phyloP scores from a whole-genome alignment of 2,113 vertebrate species.

The Malaclemys terrapin region DNA sequence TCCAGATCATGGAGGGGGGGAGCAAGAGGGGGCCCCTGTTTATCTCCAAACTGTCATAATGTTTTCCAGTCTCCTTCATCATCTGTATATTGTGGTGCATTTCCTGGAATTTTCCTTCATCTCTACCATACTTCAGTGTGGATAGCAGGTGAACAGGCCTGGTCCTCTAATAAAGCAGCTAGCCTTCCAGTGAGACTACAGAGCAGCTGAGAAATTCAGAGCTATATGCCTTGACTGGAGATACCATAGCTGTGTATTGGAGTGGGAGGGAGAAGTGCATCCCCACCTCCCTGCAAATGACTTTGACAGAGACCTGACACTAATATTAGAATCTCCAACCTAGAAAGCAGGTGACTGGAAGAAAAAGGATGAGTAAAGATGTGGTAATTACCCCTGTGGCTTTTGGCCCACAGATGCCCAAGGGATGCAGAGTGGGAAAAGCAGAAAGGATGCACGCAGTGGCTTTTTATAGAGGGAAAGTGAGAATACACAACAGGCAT shows the following conservation, averaged over 20 bases:
- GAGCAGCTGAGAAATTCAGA: background rate
- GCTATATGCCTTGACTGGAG: background rate
- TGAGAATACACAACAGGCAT: background rate
- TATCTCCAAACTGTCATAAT: background rate
- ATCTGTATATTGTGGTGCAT: background rate
- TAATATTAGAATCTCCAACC: background rate
- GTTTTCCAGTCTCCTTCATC: background rate
- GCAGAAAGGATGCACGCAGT: background rate
- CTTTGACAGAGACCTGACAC: background rate
- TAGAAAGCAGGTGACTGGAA: background rate
- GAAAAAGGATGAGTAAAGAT: background rate
- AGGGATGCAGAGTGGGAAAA: background rate
- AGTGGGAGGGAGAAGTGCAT: background rate
- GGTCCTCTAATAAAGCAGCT: background rate
- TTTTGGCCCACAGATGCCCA: background rate
- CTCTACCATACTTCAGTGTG: background rate
- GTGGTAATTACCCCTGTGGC: background rate
- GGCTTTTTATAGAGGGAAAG: background rate
- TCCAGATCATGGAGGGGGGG: fast-evolving
- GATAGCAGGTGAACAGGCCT: background rate
- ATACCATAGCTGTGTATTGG: background rate
- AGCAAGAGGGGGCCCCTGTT: background rate
- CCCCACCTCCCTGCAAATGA: background rate
- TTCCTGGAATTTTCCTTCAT: conserved; percentile 2
- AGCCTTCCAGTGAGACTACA: background rate